Conservation (phyloP, 2,113 vertebrate genomes). For the Dasypus novemcinctus region DNA sequence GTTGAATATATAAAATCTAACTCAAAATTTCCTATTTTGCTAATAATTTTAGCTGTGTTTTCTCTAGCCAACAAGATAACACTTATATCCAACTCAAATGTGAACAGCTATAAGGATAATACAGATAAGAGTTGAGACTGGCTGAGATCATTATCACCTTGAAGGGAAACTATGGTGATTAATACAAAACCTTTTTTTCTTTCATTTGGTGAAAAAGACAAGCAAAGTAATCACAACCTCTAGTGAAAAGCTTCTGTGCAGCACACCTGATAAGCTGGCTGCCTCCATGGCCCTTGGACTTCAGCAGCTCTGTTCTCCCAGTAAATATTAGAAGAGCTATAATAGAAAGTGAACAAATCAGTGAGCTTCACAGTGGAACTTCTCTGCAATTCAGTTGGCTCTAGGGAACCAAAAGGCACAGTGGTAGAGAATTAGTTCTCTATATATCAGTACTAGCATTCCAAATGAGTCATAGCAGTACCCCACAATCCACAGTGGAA, state of each 20-base stretch:
- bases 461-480: neutral
- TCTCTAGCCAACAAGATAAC: neutral
- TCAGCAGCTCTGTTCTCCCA: neutral
- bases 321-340: neutral
- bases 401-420: neutral
- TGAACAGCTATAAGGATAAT: neutral
- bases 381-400: neutral
- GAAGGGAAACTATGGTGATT: neutral
- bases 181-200: neutral
- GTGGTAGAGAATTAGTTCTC: neutral
- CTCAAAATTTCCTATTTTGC: neutral
- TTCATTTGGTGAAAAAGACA: neutral
- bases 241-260: neutral
- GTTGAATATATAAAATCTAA: neutral
- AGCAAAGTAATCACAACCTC: neutral
- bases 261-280: neutral
- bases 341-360: neutral
- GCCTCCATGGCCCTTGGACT: neutral
- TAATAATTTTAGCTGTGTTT: neutral
- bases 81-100: neutral
- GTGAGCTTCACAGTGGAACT: neutral
- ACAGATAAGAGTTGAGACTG: conserved; percentile 19
- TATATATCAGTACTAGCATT: neutral
- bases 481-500: neutral
- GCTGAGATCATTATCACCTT: neutral